phyloP scores from a whole-genome alignment of 1,140 invertebrate species.

The Ips typographus region DNA sequence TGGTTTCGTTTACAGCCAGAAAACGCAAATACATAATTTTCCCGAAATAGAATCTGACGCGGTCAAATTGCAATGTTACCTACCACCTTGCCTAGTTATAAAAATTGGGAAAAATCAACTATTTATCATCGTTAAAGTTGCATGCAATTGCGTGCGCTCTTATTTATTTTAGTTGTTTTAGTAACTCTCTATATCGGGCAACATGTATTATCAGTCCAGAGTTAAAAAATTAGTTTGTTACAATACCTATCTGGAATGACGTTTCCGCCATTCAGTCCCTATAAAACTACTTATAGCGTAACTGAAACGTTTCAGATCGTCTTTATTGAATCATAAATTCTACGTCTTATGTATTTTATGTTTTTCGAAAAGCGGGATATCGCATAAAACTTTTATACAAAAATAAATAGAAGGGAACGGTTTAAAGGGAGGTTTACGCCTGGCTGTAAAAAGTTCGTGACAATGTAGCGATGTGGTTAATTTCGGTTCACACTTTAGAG shows the following conservation, averaged over 20 bases:
- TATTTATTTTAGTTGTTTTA: too few relatives aligned
- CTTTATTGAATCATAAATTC: conserved; percentile 37
- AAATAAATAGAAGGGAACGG: conserved; percentile 34
- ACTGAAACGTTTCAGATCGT: conserved; percentile 29
- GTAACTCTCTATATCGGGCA: too few relatives aligned
- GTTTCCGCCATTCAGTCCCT: conserved; percentile 4
- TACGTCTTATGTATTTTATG: conserved; percentile 32
- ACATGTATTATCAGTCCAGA: too few relatives aligned
- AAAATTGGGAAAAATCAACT: neutral
- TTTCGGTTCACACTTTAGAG: conserved; percentile 16
- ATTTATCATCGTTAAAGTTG: too few relatives aligned
- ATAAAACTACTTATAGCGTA: conserved; percentile 26
- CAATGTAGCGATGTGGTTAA: conserved; percentile 24
- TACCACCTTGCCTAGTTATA: neutral
- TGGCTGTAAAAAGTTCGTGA: conserved; percentile 30
- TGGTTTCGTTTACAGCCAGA: conserved; percentile 1
- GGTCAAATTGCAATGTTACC: neutral
- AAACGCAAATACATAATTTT: neutral
- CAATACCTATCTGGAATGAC: conserved; percentile 5
- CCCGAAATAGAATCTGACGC: neutral
- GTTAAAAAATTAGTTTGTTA: neutral
- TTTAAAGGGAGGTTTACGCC: conserved; percentile 17
- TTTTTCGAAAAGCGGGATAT: conserved; percentile 32
- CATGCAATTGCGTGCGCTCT: too few relatives aligned
- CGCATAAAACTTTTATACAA: conserved; percentile 35